A percentile compares a stretch with the other conserved stretches of the same genome.
phyloP scores from a whole-genome alignment of 1,140 invertebrate species.

The Dysdera silvatica region DNA sequence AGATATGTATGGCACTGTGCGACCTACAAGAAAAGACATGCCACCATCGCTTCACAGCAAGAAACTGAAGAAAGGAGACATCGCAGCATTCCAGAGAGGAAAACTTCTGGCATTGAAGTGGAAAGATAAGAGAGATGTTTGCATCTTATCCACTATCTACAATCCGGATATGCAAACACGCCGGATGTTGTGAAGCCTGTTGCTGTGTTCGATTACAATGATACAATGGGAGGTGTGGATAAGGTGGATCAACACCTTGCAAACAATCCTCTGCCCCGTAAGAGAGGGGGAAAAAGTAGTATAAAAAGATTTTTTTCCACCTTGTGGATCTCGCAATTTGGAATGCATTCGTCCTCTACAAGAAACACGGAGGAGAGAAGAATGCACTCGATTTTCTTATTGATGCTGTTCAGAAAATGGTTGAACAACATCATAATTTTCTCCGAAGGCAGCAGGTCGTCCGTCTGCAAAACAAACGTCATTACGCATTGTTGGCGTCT shows the following conservation, averaged over 20 bases:
- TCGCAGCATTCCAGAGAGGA: not conserved
- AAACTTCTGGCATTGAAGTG: not conserved
- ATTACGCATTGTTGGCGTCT: too few species aligned
- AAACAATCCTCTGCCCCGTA: not conserved
- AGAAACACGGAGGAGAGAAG: slow-evolving; percentile 4
- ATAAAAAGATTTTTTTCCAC: slow-evolving; percentile 2
- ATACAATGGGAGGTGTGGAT: slow-evolving; percentile 1
- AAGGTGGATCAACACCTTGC: not conserved
- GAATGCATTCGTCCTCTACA: slow-evolving; percentile 1
- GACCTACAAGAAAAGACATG: slow-evolving; percentile 8
- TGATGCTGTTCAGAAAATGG: too few species aligned
- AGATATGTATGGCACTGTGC: not conserved
- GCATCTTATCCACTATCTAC: not conserved
- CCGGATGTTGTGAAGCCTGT: too few species aligned
- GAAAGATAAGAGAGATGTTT: not conserved
- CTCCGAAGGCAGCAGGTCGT: too few species aligned
- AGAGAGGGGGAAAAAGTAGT: slow-evolving; percentile 1
- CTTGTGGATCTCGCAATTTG: not conserved
- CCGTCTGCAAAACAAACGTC: too few species aligned
- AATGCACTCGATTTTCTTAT: too few species aligned
- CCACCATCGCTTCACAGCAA: not conserved
- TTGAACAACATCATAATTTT: too few species aligned
- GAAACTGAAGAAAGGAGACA: not conserved
- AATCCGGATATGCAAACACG: too few species aligned
- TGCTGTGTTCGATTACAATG: not conserved